Evolutionary conservation across 2,797 vertebrate genomes (phyloP), one percentile per base, ranked within the genome.

Genomic region (Pachyuromys duprasi): DNA sequence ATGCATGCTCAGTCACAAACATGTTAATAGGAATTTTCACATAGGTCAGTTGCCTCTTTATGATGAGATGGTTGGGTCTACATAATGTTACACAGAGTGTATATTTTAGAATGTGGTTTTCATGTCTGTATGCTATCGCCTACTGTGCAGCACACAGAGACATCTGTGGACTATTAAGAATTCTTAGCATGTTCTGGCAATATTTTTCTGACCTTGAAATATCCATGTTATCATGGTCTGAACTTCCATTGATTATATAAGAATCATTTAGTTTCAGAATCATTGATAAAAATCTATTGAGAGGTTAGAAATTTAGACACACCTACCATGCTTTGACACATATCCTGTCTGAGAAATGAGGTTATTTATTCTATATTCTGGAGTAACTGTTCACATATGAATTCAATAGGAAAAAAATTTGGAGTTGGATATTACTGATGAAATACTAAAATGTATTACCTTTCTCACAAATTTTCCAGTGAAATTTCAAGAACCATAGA

Each of bases 401-500:
- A 83, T 87, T 86, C 4, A 53, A 5, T 39, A 36, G 6, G 14
- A 80, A 80, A 74, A 12, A 3, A 93, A 26, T 62, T 8, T 65
- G 14, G 67, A 89, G 12, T 36, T 75, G 53, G 69, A 53, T 2
- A 79, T 11, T 8, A 60, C 9, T 67, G 28, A 39, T 12, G 7
- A 69, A n/a, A 24, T 20, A 33, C 26, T 20, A 18, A 3, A 31
- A 22, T 49, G 42, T 39, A 62, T 6, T 65, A 45, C 3, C n/a
- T 3, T 14, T 15, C 14, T 91, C 53, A 31, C 20, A 20, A 45
- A 86, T 4, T 18, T 72, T 87, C 26, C 15, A 22, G 7, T 81
- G 39, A 60, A 89, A 33, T 60, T 70, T 82, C 45, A 96, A 87
- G 24, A 72, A 70, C 74, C 72, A 86, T 62, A 92, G 86, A 74